These are phyloP conservation scores for Otolemur crassicaudatus DNA, from an alignment of 2,797 vertebrate species.

Conservation along the genomic window DNA sequence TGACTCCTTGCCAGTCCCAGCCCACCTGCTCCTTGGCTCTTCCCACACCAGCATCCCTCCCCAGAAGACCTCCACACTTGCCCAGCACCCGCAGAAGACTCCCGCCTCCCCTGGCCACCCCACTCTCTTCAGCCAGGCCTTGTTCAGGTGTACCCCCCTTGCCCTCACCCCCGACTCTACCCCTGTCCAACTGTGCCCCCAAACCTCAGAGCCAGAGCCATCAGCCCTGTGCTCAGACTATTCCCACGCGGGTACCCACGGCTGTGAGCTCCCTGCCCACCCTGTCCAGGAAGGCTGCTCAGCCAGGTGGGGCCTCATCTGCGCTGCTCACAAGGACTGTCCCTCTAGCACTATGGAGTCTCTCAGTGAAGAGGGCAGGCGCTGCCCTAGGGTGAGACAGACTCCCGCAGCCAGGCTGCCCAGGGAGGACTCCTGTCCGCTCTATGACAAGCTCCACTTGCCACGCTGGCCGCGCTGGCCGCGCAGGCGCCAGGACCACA, in stretches of 20 bases:
- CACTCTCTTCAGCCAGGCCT: background rate
- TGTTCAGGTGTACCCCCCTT: rapidly evolving
- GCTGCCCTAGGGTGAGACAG: rapidly evolving
- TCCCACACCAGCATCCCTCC: background rate
- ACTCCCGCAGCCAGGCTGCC: too few species aligned
- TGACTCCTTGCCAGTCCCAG: too few species aligned
- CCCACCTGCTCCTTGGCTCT: too few species aligned
- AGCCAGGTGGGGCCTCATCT: rapidly evolving
- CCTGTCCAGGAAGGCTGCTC: background rate
- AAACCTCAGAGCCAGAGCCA: too few species aligned
- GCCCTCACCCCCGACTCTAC: background rate
- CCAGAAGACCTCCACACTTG: rapidly evolving
- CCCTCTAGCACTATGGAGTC: rapidly evolving
- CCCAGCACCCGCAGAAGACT: too few species aligned
- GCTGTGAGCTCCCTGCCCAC: background rate
- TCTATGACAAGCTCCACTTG: too few species aligned
- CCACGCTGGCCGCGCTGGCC: too few species aligned
- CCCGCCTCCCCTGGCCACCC: too few species aligned
- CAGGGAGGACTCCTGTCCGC: rapidly evolving
- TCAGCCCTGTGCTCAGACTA: rapidly evolving
- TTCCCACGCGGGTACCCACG: too few species aligned
- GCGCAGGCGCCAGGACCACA: too few species aligned
- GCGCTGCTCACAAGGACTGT: rapidly evolving
- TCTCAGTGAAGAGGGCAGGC: rapidly evolving
- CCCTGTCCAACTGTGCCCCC: too few species aligned